Base-by-base conservation (phyloP, 2,113 vertebrate species). In the Ivindomyrus marchei region DNA sequence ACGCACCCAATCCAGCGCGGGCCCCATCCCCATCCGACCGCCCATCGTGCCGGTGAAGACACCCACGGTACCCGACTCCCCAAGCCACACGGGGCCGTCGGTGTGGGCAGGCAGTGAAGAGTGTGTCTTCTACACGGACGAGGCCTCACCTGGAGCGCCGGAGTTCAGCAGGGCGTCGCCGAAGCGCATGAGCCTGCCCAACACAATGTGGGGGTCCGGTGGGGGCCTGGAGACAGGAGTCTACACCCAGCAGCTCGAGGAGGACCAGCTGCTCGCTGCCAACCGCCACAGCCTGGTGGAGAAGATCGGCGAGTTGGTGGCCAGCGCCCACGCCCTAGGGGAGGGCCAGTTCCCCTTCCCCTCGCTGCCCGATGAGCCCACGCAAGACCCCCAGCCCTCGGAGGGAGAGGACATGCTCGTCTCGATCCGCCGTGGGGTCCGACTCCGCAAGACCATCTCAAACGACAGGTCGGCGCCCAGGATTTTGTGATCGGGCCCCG, bases 231-330 rank as follows among this genome's bases (percentile, higher is more conserved):
- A 97, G 93, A 95, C 95, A 62, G 95, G 96, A 0, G 90, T 94
- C 88, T 96, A 97, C 42, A 6, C 88, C 89, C 96, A 0, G 93
- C 92, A 94, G 90, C 62, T 94, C 92, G 97, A 97, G 91, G 97
- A 98, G 90, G 97, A 98, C 92, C 97, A 96, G 80, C 95, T 96
- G 93, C 92, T 99, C 88, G 98, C 98, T 0, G 98, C 98, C 94
- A 99, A 99, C 95, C 96, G 98, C 91, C 98, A 99, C 95, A 99
- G 97, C 94, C 96, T 99, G 94, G 98, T 99, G 92, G 98, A 99
- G 94, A 98, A 99, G 97, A 98, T 99, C 0, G 98, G 98, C 0
- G 98, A 99, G 96, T 96, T 99, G 94, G 98, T 97, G 91, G 98
- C 98, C 0, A 97, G 97, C 0, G 98, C 98, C 80, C 97, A 97